phyloP scores from a whole-genome alignment of 92 coral and sea anemone genomes.

The Porites lobata region DNA sequence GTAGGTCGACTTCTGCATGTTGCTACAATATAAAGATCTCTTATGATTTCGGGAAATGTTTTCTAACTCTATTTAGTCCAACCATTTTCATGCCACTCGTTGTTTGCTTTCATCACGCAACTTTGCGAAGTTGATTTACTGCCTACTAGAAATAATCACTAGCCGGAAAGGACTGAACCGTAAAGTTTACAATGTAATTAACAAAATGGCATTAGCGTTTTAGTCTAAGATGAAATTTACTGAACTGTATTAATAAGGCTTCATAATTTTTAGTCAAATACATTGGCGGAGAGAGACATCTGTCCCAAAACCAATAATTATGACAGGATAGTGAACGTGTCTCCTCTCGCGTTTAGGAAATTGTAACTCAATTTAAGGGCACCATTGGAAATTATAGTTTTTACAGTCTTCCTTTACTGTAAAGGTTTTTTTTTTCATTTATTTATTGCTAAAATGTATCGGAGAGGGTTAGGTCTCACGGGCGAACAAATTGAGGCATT shows the following conservation, averaged over 20 bases:
- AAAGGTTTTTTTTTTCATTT: too few relatives aligned
- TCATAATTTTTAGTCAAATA: neutral
- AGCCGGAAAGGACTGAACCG: constrained; percentile 34
- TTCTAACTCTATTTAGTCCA: neutral
- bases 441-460: too few relatives aligned
- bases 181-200: constrained; percentile 45
- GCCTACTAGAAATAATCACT: neutral
- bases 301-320: neutral
- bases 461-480: neutral
- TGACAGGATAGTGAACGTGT: too few relatives aligned
- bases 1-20: too few relatives aligned
- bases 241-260: constrained; percentile 40
- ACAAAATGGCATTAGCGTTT: constrained; percentile 36
- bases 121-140: neutral
- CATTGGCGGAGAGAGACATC: neutral
- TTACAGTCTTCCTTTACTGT: too few relatives aligned
- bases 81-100: neutral
- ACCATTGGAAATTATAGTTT: too few relatives aligned
- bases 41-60: neutral
- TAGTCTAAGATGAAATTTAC: constrained; percentile 24
- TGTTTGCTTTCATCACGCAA: neutral
- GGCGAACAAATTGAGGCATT: neutral
- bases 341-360: too few relatives aligned
- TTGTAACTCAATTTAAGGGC: too few relatives aligned
- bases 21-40: too few relatives aligned